A percentile compares a stretch with the other conserved stretches of the same genome.
These are phyloP conservation scores for Rotaria macrura DNA, from an alignment of 2,888 invertebrate genomes.

Conservation along the genomic window DNA sequence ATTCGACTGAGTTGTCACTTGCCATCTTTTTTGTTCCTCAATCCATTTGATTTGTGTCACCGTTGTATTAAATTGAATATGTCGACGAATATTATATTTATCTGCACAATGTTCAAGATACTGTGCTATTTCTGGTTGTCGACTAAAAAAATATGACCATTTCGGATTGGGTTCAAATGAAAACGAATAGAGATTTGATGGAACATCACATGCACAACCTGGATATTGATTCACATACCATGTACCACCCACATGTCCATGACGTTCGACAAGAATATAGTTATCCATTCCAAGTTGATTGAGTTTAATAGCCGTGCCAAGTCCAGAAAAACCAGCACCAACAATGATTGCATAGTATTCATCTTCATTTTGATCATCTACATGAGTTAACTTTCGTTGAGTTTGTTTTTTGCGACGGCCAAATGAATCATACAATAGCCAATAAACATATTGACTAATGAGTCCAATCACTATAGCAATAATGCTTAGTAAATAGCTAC, in stretches of 20 bases:
- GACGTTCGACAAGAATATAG: no score
- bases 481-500: no score
- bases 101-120: background rate
- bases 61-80: background rate
- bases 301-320: background rate
- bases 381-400: no score
- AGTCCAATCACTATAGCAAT: no score
- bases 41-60: background rate
- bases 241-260: no score
- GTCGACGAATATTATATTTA: background rate
- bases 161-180: constrained; percentile 1
- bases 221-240: no score
- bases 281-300: no score
- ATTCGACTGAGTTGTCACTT: background rate
- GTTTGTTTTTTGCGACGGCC: no score
- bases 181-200: background rate
- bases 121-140: background rate
- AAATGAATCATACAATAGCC: no score
- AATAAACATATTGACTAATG: no score
- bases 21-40: background rate
- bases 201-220: constrained; percentile 9
- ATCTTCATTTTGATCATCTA: background rate
- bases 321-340: background rate
- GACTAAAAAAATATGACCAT: background rate
- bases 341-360: background rate